A percentile compares a stretch with the other conserved stretches of the same genome.
Evolutionary conservation across 2,797 vertebrate species (phyloP).

Genomic region (Parauchenoglanis ngamensis): DNA sequence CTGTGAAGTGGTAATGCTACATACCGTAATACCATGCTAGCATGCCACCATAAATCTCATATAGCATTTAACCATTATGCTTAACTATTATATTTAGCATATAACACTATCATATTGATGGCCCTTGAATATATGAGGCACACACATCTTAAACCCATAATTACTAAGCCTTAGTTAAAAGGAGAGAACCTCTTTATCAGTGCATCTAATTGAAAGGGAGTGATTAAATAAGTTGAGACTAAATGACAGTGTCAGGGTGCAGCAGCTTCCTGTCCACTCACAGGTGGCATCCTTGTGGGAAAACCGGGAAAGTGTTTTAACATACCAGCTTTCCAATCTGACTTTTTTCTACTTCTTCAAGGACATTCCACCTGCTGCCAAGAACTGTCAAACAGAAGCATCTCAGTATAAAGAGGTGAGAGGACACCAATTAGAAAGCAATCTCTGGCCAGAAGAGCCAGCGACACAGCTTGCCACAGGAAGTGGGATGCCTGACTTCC

Average conservation of each 20-base stretch:
- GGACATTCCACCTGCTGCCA: conserved; percentile 93
- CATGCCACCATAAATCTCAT: background rate
- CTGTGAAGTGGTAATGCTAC: background rate
- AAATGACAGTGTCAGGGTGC: conserved; percentile 74
- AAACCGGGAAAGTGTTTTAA: conserved; percentile 75
- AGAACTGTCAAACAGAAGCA: conserved; percentile 90
- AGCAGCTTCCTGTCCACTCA: conserved; percentile 57
- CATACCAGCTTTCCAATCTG: conserved; percentile 81
- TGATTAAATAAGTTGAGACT: conserved; percentile 74
- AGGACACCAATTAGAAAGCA: conserved; percentile 97
- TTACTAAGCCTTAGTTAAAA: conserved; percentile 38
- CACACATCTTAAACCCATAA: conserved; percentile 28
- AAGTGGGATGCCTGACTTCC: conserved; percentile 84
- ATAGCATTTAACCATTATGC: conserved; percentile 5
- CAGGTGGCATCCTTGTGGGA: conserved; percentile 69
- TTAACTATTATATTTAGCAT: background rate
- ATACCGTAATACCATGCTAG: background rate
- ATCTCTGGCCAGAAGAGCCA: conserved; percentile 85
- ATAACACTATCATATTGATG: background rate
- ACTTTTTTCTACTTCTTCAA: conserved; percentile 81
- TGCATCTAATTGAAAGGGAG: conserved; percentile 77
- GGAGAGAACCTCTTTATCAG: conserved; percentile 71
- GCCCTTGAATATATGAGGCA: background rate
- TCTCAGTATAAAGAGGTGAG: conserved; percentile 89
- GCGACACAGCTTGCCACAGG: conserved; percentile 90